These are phyloP conservation scores for Lamellibrachia luymesi DNA, from an alignment of 1,140 invertebrate species.

Conservation along the genomic window DNA sequence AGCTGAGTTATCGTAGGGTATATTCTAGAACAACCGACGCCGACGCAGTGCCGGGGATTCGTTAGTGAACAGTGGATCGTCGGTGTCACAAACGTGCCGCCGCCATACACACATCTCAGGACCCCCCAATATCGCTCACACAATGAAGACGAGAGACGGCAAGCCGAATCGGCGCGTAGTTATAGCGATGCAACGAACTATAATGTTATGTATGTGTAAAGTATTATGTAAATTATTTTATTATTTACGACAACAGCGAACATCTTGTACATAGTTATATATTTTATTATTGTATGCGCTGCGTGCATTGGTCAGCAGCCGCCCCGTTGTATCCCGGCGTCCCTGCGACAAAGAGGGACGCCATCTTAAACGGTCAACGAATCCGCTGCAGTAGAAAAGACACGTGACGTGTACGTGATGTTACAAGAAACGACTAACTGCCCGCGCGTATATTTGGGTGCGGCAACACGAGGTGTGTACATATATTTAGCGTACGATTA, in stretches of 20 bases:
- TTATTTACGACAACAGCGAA: background rate
- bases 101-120: background rate
- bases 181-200: background rate
- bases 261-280: background rate
- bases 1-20: background rate
- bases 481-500: background rate
- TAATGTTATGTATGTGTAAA: conserved; percentile 6
- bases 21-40: background rate
- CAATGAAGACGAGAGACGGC: background rate
- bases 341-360: background rate
- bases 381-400: conserved; percentile 4
- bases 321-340: background rate
- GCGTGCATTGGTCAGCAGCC: background rate
- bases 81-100: background rate
- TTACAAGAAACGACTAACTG: background rate
- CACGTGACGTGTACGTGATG: background rate
- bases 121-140: background rate
- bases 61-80: background rate
- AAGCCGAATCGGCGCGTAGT: background rate
- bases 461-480: background rate
- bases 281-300: background rate
- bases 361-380: background rate
- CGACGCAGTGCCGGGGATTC: background rate
- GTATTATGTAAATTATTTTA: conserved; percentile 6
- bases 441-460: background rate